phyloP scores from a whole-genome alignment of 2,797 vertebrate species.

The Diplodus sargus region DNA sequence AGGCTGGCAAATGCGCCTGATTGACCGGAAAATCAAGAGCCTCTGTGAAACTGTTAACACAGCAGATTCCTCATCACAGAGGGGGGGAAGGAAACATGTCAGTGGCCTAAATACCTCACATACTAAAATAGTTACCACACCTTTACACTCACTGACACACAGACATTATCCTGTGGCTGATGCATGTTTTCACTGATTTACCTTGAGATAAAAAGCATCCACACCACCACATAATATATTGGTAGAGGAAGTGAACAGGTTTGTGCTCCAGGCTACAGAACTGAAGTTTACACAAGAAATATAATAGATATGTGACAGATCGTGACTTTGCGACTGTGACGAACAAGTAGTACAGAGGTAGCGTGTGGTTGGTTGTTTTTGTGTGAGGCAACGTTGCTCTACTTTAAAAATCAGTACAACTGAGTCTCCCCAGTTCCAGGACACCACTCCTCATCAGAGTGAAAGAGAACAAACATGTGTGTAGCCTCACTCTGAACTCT shows the following conservation, averaged over 20 bases:
- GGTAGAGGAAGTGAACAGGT: background rate
- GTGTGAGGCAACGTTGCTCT: background rate
- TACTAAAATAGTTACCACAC: conserved; percentile 20
- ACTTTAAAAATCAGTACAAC: background rate
- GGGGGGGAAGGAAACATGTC: background rate
- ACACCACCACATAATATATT: background rate
- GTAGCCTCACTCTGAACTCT: conserved; percentile 75
- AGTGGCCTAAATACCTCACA: conserved; percentile 30
- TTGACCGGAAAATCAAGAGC: conserved; percentile 23
- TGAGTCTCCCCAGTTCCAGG: background rate
- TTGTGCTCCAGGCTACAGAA: background rate
- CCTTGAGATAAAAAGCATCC: conserved; percentile 20
- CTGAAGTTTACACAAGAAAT: conserved; percentile 7
- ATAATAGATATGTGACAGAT: background rate
- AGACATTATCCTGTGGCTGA: conserved; percentile 13
- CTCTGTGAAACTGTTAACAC: background rate
- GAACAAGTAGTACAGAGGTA: background rate
- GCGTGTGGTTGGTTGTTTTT: background rate
- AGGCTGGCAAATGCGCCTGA: background rate
- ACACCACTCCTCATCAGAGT: background rate
- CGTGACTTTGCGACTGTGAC: background rate
- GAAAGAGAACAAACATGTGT: background rate
- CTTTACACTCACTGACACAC: conserved; percentile 10
- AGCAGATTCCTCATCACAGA: background rate
- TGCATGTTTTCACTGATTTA: conserved; percentile 24